Conservation (phyloP, 2,797 vertebrate species). For the Pipistrellus kuhlii region DNA sequence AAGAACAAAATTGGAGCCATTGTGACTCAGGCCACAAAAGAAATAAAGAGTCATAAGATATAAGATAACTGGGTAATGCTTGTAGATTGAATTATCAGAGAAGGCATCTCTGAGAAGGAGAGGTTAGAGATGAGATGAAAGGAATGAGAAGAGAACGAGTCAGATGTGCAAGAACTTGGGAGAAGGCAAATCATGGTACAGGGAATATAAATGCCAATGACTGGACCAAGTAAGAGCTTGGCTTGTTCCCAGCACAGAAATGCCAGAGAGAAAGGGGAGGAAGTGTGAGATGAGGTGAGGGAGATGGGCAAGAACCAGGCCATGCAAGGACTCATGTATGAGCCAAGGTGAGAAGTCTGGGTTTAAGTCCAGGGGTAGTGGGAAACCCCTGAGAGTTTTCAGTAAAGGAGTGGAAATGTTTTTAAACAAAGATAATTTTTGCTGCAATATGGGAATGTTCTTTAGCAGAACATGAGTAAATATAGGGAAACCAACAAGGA, state of each 20-base stretch:
- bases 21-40: background rate
- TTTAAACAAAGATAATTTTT: background rate
- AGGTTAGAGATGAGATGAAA: background rate
- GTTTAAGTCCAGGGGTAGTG: background rate
- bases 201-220: background rate
- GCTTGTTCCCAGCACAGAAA: background rate
- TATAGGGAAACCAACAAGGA: background rate
- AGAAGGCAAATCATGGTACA: background rate
- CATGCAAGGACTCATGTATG: background rate
- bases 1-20: background rate
- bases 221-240: background rate
- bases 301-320: background rate
- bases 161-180: background rate
- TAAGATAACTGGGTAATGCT: background rate
- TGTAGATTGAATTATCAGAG: background rate
- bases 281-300: background rate
- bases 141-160: background rate
- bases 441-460: background rate
- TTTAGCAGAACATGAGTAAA: background rate
- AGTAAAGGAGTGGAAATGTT: background rate
- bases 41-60: background rate
- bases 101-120: background rate
- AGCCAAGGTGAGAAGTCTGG: background rate
- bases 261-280: background rate
- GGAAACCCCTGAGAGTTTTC: background rate